Percentiles rank a stretch among this genome's conserved stretches.
phyloP scores from a whole-genome alignment of 2,888 invertebrate genomes.

The Heliconius aoede region DNA sequence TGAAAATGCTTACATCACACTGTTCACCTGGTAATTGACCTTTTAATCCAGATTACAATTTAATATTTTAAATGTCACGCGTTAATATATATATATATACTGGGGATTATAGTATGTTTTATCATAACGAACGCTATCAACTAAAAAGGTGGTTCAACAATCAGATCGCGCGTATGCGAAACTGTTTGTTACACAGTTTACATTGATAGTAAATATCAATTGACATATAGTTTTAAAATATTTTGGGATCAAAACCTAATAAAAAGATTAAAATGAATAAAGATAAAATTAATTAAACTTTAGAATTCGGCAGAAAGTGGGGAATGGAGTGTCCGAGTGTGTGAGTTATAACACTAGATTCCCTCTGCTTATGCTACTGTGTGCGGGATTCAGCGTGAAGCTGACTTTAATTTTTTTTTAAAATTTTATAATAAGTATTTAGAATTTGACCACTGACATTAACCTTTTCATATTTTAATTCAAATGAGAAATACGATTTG shows the following conservation, averaged over 20 bases:
- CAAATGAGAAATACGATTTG: too few species aligned
- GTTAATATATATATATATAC: background rate
- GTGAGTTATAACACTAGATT: too few species aligned
- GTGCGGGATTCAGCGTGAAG: too few species aligned
- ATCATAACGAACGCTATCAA: background rate
- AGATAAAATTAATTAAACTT: too few species aligned
- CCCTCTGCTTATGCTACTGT: too few species aligned
- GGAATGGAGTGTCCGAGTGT: too few species aligned
- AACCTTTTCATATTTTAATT: too few species aligned
- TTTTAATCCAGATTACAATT: constrained; percentile 25
- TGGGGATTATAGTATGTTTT: background rate
- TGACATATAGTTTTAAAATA: background rate
- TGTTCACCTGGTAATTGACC: constrained; percentile 25
- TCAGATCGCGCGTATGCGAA: background rate
- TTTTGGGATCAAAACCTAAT: too few species aligned
- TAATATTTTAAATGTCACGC: constrained; percentile 18
- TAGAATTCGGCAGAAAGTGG: too few species aligned
- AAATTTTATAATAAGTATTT: too few species aligned
- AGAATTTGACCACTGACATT: background rate
- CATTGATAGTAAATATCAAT: background rate
- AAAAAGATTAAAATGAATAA: background rate
- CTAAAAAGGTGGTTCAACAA: background rate
- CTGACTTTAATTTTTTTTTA: too few species aligned
- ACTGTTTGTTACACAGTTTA: background rate
- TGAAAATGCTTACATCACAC: constrained; percentile 17